These are phyloP conservation scores for Porites divaricata DNA, from an alignment of 92 coral and sea anemone genomes.

Conservation along the genomic window DNA sequence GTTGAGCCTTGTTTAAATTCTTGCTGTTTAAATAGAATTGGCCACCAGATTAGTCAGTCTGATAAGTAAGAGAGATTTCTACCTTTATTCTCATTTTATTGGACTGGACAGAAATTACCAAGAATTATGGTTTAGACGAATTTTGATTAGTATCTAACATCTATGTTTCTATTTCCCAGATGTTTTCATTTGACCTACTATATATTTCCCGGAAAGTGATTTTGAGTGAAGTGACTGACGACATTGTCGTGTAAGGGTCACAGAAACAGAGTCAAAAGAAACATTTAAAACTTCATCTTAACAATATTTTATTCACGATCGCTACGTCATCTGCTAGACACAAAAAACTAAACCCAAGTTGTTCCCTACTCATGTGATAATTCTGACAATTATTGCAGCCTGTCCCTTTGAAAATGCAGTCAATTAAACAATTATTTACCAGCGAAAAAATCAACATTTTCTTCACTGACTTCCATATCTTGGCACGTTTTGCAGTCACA, in stretches of 20 bases:
- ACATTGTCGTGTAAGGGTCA: background rate
- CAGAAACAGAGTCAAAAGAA: background rate
- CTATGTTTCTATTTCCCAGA: background rate
- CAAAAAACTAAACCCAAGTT: too few relatives aligned
- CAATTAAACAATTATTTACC: background rate
- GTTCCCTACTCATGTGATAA: too few relatives aligned
- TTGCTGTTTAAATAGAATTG: too few relatives aligned
- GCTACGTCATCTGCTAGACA: background rate
- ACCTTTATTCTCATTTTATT: too few relatives aligned
- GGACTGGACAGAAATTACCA: too few relatives aligned
- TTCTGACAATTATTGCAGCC: background rate
- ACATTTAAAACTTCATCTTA: background rate
- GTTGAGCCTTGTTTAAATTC: too few relatives aligned
- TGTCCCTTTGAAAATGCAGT: background rate
- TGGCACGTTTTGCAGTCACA: conserved; percentile 80
- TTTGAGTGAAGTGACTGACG: background rate
- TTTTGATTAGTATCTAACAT: too few relatives aligned
- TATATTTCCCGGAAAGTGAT: background rate
- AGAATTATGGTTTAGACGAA: too few relatives aligned
- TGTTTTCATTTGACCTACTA: background rate
- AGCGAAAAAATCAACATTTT: conserved; percentile 39
- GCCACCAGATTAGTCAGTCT: too few relatives aligned
- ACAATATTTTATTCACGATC: background rate
- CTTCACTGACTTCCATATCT: conserved; percentile 43
- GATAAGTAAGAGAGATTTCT: too few relatives aligned